A percentile compares a stretch with the other conserved stretches of the same genome.
These are phyloP conservation scores for Caligus rogercresseyi DNA, from an alignment of 1,140 invertebrate species.

Conservation along the genomic window DNA sequence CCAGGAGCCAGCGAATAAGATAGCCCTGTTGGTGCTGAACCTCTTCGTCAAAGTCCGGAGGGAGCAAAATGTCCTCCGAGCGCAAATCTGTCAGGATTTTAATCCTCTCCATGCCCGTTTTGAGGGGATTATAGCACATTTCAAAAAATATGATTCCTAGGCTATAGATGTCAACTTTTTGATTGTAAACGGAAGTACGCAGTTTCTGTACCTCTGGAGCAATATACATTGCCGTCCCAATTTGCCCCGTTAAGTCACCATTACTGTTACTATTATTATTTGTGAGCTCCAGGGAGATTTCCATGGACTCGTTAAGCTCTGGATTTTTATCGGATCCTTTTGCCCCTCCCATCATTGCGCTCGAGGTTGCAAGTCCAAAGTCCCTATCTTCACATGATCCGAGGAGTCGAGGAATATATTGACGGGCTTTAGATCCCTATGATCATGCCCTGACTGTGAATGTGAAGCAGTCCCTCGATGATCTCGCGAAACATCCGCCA, in stretches of 20 bases:
- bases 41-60: conserved; percentile 38
- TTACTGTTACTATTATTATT: neutral
- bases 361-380: conserved; percentile 79
- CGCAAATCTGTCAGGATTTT: conserved; percentile 51
- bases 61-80: conserved; percentile 44
- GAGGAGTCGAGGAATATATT: conserved; percentile 91
- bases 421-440: conserved; percentile 50
- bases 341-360: neutral
- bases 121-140: conserved; percentile 68
- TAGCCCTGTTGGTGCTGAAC: conserved; percentile 28
- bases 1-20: conserved; percentile 51
- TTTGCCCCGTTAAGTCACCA: conserved; percentile 34
- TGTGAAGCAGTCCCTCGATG: conserved; percentile 69
- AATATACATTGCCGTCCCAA: conserved; percentile 82
- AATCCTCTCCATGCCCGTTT: conserved; percentile 72
- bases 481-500: conserved; percentile 88
- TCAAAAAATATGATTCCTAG: conserved; percentile 81
- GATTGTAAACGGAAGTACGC: conserved; percentile 26
- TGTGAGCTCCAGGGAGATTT: neutral
- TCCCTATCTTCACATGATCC: conserved; percentile 95
- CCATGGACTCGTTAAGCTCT: neutral
- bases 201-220: conserved; percentile 27
- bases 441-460: conserved; percentile 92
- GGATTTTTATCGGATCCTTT: neutral
- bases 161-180: conserved; percentile 89